A percentile compares a stretch with the other conserved stretches of the same genome.
phyloP scores from a whole-genome alignment of 2,797 vertebrate species.

The Hemitrygon akajei region DNA sequence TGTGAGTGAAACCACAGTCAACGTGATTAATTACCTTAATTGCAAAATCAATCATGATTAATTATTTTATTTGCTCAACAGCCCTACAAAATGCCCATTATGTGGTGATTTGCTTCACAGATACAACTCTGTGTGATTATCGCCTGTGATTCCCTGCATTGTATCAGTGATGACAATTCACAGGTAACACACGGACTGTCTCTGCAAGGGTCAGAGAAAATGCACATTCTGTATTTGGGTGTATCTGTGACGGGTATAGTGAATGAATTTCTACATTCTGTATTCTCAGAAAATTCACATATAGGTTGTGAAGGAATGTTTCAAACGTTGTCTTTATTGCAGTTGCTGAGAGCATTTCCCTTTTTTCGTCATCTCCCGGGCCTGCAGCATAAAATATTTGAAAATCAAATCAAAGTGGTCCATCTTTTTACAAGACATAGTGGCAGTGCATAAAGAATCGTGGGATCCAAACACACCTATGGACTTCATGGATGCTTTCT shows the following conservation, averaged over 20 bases:
- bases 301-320: not conserved
- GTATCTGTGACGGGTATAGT: not conserved
- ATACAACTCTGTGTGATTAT: no score
- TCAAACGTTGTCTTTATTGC: not conserved
- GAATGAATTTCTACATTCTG: not conserved
- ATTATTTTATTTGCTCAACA: no score
- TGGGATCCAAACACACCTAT: slow-evolving; percentile 49
- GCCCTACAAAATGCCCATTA: no score
- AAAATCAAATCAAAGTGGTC: slow-evolving; percentile 36
- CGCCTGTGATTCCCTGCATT: no score
- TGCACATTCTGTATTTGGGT: not conserved
- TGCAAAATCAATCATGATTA: no score
- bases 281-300: not conserved
- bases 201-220: not conserved
- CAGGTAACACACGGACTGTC: not conserved
- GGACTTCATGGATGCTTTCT: slow-evolving; percentile 54
- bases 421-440: slow-evolving; percentile 37
- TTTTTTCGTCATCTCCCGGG: slow-evolving; percentile 38
- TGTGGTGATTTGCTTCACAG: no score
- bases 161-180: no score
- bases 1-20: no score
- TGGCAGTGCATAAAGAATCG: slow-evolving; percentile 46
- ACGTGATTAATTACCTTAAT: no score
- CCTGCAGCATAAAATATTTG: slow-evolving; percentile 42
- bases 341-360: slow-evolving; percentile 38